Conservation (phyloP, 2,113 vertebrate species). For the Heteronetta atricapilla region DNA sequence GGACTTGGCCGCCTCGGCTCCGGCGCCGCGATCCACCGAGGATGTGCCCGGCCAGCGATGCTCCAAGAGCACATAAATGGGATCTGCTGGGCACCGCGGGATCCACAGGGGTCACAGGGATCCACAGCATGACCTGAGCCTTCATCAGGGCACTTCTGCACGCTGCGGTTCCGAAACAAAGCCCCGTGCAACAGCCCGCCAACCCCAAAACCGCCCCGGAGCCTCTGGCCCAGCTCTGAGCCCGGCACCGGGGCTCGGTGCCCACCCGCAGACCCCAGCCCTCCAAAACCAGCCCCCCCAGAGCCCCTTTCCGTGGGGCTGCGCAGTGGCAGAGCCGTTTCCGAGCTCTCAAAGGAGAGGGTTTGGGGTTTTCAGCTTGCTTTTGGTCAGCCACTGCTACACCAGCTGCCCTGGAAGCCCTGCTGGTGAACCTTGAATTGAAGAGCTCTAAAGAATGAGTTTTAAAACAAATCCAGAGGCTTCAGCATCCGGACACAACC, state of each 20-base stretch:
- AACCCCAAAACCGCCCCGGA: background rate
- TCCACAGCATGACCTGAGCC: accelerated
- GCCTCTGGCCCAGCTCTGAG: accelerated
- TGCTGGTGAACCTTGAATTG: background rate
- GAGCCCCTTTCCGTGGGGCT: too few relatives aligned
- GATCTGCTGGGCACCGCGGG: accelerated
- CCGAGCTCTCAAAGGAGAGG: background rate
- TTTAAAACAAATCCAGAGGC: background rate
- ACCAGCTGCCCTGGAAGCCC: background rate
- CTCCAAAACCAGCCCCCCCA: too few relatives aligned
- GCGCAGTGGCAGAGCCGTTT: background rate
- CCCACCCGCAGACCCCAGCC: too few relatives aligned
- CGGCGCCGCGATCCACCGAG: background rate
- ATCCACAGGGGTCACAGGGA: background rate
- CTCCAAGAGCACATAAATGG: too few relatives aligned
- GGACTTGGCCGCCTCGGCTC: too few relatives aligned
- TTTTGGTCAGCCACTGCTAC: background rate
- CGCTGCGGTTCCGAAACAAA: background rate
- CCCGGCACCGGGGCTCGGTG: background rate
- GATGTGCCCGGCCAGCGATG: background rate
- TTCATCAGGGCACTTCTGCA: accelerated
- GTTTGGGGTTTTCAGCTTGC: background rate
- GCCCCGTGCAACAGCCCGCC: background rate
- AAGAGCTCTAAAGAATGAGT: background rate
- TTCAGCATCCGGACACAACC: background rate